phyloP scores from a whole-genome alignment of 2,113 vertebrate genomes.

The Calcarius ornatus region DNA sequence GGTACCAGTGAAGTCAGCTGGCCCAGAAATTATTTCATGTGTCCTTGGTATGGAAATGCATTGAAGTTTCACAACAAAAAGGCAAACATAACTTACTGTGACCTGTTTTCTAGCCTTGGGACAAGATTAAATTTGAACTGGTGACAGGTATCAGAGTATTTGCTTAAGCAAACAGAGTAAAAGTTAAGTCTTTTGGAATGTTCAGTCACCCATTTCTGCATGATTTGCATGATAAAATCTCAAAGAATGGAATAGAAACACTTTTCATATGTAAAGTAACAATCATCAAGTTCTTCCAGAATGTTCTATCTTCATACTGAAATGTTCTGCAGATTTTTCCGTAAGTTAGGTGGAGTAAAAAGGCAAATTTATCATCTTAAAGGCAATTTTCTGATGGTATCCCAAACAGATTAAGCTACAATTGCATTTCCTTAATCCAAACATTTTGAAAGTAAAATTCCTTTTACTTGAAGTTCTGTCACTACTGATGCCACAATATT shows the following conservation, averaged over 20 bases:
- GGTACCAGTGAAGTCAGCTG: not conserved
- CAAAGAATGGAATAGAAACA: slow-evolving; percentile 20
- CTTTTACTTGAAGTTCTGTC: not conserved
- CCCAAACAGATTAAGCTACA: not conserved
- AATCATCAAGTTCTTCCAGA: slow-evolving; percentile 19
- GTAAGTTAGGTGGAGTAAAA: not conserved
- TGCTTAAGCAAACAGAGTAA: slow-evolving; percentile 9
- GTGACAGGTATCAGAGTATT: not conserved
- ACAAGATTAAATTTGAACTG: slow-evolving; percentile 22
- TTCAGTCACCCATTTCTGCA: slow-evolving; percentile 1
- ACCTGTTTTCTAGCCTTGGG: slow-evolving; percentile 5
- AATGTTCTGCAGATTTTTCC: not conserved
- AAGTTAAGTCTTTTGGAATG: slow-evolving; percentile 25
- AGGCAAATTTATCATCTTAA: not conserved
- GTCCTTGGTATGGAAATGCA: not conserved
- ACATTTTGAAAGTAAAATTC: not conserved
- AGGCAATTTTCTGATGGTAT: not conserved
- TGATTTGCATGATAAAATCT: slow-evolving; percentile 47
- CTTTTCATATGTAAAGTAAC: not conserved
- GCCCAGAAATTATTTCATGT: not conserved
- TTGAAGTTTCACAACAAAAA: slow-evolving; percentile 9
- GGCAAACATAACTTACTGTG: not conserved
- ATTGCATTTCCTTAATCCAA: not conserved
- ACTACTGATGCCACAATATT: not conserved
- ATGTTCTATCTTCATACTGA: not conserved